Percentiles rank a stretch among this genome's conserved stretches.
These are phyloP conservation scores for Buathra laborator DNA, from an alignment of 2,888 invertebrate genomes.

Conservation along the genomic window DNA sequence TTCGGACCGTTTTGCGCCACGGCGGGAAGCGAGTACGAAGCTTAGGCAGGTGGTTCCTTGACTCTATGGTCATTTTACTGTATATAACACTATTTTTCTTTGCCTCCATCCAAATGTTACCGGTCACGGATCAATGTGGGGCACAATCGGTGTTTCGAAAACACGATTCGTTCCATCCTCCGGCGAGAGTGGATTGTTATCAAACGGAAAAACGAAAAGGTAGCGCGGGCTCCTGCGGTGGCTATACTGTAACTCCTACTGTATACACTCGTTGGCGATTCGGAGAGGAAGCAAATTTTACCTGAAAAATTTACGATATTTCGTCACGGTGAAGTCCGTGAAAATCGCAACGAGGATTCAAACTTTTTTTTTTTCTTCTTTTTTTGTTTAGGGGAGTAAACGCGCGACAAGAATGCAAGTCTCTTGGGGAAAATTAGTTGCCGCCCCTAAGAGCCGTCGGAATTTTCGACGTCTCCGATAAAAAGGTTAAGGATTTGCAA, in stretches of 20 bases:
- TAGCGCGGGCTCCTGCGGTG: conserved; percentile 46
- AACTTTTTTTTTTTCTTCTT: conserved; percentile 22
- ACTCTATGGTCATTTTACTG: conserved; percentile 6
- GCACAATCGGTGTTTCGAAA: conserved; percentile 80
- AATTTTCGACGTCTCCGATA: conserved; percentile 4
- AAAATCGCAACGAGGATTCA: conserved; percentile 53
- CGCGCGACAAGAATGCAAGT: conserved; percentile 32
- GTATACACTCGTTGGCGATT: conserved; percentile 28
- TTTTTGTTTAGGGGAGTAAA: conserved; percentile 41
- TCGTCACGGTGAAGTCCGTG: conserved; percentile 63
- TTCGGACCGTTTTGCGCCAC: conserved; percentile 57
- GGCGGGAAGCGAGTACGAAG: conserved; percentile 1
- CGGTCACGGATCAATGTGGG: conserved; percentile 67
- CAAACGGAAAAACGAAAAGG: conserved; percentile 71
- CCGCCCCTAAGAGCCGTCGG: conserved; percentile 23
- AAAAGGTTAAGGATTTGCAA: not conserved
- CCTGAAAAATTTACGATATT: conserved; percentile 59
- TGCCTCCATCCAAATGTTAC: conserved; percentile 55
- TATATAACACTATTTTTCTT: conserved; percentile 38
- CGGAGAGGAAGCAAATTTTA: conserved; percentile 47
- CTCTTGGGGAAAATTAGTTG: conserved; percentile 46
- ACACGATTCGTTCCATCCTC: conserved; percentile 82
- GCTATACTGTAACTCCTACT: conserved; percentile 24
- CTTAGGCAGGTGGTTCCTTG: conserved; percentile 59
- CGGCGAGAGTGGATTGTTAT: conserved; percentile 76